Conservation (phyloP, 2,888 invertebrate species). For the Tetheella fluctuosa region DNA sequence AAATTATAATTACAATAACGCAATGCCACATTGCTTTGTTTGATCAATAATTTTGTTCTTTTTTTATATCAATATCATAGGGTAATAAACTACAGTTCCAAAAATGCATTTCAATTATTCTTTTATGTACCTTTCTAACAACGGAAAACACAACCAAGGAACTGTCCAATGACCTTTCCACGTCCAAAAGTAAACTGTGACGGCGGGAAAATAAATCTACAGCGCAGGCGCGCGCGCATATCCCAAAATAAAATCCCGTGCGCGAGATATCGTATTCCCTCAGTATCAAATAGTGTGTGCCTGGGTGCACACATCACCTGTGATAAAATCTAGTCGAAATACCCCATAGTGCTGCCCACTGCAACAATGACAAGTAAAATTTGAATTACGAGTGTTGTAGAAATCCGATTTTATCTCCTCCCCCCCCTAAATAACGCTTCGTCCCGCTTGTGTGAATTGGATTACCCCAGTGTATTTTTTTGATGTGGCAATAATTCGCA, state of each 20-base stretch:
- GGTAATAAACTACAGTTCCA: not conserved
- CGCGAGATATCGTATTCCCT: slow-evolving; percentile 72
- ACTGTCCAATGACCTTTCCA: slow-evolving; percentile 81
- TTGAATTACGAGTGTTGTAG: slow-evolving; percentile 28
- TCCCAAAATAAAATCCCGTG: slow-evolving; percentile 73
- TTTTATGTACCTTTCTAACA: slow-evolving; percentile 6
- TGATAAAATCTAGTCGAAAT: slow-evolving; percentile 73
- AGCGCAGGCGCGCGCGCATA: slow-evolving; percentile 58
- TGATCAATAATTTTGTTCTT: too few species aligned
- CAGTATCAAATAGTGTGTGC: slow-evolving; percentile 67
- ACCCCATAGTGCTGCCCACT: slow-evolving; percentile 49
- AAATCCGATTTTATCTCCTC: slow-evolving; percentile 26
- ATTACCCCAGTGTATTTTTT: slow-evolving; percentile 61
- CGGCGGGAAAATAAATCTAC: slow-evolving; percentile 66
- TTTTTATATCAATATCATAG: too few species aligned
- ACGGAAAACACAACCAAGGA: slow-evolving; percentile 16
- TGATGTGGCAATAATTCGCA: slow-evolving; percentile 64
- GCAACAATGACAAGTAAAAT: slow-evolving; percentile 76
- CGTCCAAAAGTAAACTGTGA: slow-evolving; percentile 77
- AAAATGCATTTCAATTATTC: not conserved
- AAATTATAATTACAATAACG: too few species aligned
- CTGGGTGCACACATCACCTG: slow-evolving; percentile 60
- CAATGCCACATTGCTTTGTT: too few species aligned
- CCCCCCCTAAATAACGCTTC: slow-evolving; percentile 40
- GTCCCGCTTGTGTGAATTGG: slow-evolving; percentile 64